Conservation (phyloP, 2,113 vertebrate genomes). For the Chlorocebus sabaeus region DNA sequence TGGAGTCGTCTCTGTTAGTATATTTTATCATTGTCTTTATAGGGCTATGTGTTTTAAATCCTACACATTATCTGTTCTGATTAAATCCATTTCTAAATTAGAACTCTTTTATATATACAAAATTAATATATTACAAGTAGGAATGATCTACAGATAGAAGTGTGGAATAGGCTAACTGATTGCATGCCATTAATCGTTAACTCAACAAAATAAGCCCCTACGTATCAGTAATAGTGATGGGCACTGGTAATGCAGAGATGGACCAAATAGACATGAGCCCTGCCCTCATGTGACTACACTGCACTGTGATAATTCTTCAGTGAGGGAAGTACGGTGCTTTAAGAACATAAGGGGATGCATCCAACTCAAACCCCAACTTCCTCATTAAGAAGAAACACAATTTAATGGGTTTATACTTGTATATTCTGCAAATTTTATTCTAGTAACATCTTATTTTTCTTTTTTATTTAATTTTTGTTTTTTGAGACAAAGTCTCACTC, state of each 20-base stretch:
- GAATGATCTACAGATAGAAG: neutral
- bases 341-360: neutral
- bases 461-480: too few species aligned
- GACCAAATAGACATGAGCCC: accelerated
- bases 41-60: neutral
- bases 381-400: too few species aligned
- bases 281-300: accelerated
- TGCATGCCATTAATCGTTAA: neutral
- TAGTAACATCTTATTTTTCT: neutral
- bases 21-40: neutral
- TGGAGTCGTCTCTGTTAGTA: accelerated
- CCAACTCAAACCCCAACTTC: neutral
- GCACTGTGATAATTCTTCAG: too few species aligned
- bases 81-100: neutral
- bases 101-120: neutral
- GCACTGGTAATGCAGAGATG: too few species aligned
- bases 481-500: too few species aligned
- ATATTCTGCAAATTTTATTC: neutral
- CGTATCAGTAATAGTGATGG: accelerated
- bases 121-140: neutral
- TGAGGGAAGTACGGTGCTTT: accelerated
- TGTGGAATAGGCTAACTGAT: neutral
- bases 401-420: neutral
- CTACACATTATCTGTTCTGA: neutral
- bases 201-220: too few species aligned